phyloP scores from a whole-genome alignment of 1,140 invertebrate genomes.

The Nautilus pompilius region DNA sequence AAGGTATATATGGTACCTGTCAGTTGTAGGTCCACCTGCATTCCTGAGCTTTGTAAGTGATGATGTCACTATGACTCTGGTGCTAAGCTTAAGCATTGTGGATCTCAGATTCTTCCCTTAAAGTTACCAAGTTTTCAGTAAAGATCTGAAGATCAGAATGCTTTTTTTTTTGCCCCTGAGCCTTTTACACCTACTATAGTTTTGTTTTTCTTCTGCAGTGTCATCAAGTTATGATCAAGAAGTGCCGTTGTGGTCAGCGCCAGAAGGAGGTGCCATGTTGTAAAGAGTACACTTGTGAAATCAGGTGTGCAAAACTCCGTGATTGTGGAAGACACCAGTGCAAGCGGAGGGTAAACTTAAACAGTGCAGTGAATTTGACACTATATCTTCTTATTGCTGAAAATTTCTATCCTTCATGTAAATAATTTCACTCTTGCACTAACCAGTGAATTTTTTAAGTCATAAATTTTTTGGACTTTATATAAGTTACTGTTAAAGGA shows the following conservation, averaged over 20 bases:
- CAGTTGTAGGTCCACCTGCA: no score
- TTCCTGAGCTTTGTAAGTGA: no score
- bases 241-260: constrained; percentile 76
- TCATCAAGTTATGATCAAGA: constrained; percentile 74
- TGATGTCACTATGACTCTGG: no score
- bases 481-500: no score
- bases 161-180: no score
- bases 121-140: no score
- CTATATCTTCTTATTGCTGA: no score
- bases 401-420: neutral
- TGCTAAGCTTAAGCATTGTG: no score
- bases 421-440: neutral
- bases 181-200: neutral
- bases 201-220: constrained; percentile 59
- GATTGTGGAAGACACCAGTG: constrained; percentile 85
- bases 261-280: constrained; percentile 83
- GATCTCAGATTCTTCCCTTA: no score
- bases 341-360: constrained; percentile 70
- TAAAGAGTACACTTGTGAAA: constrained; percentile 84
- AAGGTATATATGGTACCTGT: no score
- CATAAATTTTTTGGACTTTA: constrained; percentile 1
- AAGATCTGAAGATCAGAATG: no score
- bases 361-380: no score
- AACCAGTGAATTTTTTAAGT: neutral
- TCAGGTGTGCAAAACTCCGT: constrained; percentile 77